These are phyloP conservation scores for Charaxes varanes DNA, from an alignment of 1,140 invertebrate genomes.

Conservation along the genomic window DNA sequence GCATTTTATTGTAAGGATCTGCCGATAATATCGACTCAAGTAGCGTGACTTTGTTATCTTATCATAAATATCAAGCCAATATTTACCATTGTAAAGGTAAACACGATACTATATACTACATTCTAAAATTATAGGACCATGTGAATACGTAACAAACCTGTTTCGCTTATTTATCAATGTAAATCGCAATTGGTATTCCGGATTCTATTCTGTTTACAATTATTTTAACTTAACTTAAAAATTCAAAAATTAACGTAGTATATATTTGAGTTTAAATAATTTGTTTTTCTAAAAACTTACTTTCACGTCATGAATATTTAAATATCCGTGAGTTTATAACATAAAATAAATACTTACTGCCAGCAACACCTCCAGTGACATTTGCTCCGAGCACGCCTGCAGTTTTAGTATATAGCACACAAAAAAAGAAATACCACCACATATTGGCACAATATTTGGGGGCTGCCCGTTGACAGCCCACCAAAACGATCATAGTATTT, in stretches of 20 bases:
- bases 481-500: slow-evolving; percentile 56
- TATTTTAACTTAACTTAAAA: too few species aligned
- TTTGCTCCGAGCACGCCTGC: slow-evolving; percentile 47
- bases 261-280: background rate
- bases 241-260: too few species aligned
- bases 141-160: slow-evolving; percentile 46
- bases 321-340: background rate
- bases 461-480: slow-evolving; percentile 69
- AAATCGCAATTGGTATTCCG: slow-evolving; percentile 21
- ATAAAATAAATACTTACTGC: slow-evolving; percentile 38
- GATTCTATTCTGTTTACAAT: slow-evolving; percentile 6
- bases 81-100: slow-evolving; percentile 22
- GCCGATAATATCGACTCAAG: too few species aligned
- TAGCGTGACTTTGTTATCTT: slow-evolving; percentile 25
- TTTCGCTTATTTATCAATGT: slow-evolving; percentile 33
- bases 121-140: slow-evolving; percentile 19
- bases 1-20: too few species aligned
- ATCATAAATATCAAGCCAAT: slow-evolving; percentile 14
- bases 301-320: background rate
- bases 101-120: slow-evolving; percentile 27
- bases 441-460: slow-evolving; percentile 64
- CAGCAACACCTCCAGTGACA: slow-evolving; percentile 31
- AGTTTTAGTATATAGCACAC: slow-evolving; percentile 52
- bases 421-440: slow-evolving; percentile 65
- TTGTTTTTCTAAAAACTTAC: background rate